Evolutionary conservation across 1,140 invertebrate genomes (phyloP), one percentile per base, ranked within the genome.

Genomic region (Daktulosphaira vitifoliae): DNA sequence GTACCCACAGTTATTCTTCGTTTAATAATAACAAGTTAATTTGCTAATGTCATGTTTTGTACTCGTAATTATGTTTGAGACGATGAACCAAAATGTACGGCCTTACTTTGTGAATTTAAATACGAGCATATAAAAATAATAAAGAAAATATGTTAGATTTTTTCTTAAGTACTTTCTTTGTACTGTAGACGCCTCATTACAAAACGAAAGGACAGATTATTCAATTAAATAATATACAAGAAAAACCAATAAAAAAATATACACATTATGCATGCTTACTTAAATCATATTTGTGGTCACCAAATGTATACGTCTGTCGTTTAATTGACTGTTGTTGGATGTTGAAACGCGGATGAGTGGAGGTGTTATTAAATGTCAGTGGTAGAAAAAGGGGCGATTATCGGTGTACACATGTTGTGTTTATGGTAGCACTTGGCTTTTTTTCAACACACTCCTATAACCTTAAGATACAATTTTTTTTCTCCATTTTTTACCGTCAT

Each of bases 301-400:
- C 56, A 62, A 62, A 62, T 62, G 56, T 33, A 26, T 15, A 46
- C 56, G 42, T 5, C 22, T 56, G 22, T 39, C 53, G 53, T 56
- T 56, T 56, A 56, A 56, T 56, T 56, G 53, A 56, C 53, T n/a
- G n/a, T 6, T 33, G 29, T 11, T 33, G 29, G 29, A 5, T 33
- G 29, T 11, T 5, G 29, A 33, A 11, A 33, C 5, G 29, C 5
- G 11, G 29, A 33, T 5, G 29, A 33, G 29, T 33, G 54, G 54
- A 62, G 56, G 56, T 62, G 44, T 48, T 62, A 62, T 62, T 62
- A 62, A 48, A 46, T 48, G 42, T 56, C 39, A 56, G 37, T 54
- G 13, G 16, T 15, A 18, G 18, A 20, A 48, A 6, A 48, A 48
- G 25, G 25, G 16, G 53, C 56, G 56, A 62, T 16, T 39, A 62